Evolutionary conservation across 1,140 invertebrate species (phyloP), one percentile per base, ranked within the genome.

Genomic region (Cephus cinctus): DNA sequence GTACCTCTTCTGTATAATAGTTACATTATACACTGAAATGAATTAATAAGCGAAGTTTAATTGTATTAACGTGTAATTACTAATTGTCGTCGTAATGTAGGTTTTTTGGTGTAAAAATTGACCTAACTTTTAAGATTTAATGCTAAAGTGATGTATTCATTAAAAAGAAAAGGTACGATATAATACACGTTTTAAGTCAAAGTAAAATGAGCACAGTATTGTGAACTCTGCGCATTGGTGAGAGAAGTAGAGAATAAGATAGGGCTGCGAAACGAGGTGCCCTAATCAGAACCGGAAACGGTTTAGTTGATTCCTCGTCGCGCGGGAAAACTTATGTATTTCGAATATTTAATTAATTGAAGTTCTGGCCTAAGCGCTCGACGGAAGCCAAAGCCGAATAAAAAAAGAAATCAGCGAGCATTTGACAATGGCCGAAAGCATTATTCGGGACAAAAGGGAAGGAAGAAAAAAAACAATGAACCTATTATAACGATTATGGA

Each of bases 41-140:
- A 44, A 67, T 62, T 46, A 53, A 43, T 63, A 65, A 69, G 66
- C 53, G 52, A 66, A 63, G 56, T 71, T 71, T 71, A 66, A 69
- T 69, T 71, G 60, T 75, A 72, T 61, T 65, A 63, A 69, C 64
- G 56, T 71, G 70, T 71, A 70, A 73, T 68, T 71, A 72, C 50
- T 68, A 69, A 73, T 74, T 71, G 69, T 69, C 59, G 65, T 73
- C 63, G 65, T 74, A 71, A 72, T 58, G 61, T 70, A 70, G 63
- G 57, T 66, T 65, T 55, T 59, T 65, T 75, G 68, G 63, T 73
- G 71, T 75, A 73, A 73, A 73, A 67, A 73, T 71, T 72, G 63
- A 71, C 58, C 54, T 71, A 67, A 73, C 57, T 52, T 58, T 61
- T 69, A 73, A 69, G 65, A 59, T 56, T 50, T 64, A 68, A 59